phyloP scores from a whole-genome alignment of 2,888 invertebrate genomes.

The Clusia tigrina region DNA sequence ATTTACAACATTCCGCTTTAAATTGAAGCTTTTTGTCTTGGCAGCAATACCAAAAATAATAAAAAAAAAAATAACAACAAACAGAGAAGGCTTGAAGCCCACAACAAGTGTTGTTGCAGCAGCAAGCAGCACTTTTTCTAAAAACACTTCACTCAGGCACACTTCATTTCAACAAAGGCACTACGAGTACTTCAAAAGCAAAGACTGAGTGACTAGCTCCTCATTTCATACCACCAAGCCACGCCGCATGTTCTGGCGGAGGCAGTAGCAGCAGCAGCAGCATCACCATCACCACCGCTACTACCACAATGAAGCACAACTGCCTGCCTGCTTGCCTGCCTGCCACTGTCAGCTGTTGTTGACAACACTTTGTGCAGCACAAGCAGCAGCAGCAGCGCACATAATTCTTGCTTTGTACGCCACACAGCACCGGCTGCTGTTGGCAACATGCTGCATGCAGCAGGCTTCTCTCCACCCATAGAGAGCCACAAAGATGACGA shows the following conservation, averaged over 20 bases:
- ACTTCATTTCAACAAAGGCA: background rate
- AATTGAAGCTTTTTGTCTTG: too few relatives aligned
- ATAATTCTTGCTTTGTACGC: slow-evolving; percentile 1
- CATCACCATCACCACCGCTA: too few relatives aligned
- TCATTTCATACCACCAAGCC: background rate
- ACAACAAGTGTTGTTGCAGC: slow-evolving; percentile 39
- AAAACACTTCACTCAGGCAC: background rate
- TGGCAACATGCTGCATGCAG: slow-evolving; percentile 12
- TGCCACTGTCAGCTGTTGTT: slow-evolving; percentile 16
- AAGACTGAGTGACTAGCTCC: background rate
- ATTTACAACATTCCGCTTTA: too few relatives aligned
- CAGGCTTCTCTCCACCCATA: background rate
- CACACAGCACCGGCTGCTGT: background rate
- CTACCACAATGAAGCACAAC: slow-evolving; percentile 29
- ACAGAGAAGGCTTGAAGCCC: too few relatives aligned
- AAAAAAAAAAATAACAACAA: slow-evolving; percentile 14
- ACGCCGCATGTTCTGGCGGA: slow-evolving; percentile 19
- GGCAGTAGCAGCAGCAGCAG: slow-evolving; percentile 30
- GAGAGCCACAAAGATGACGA: slow-evolving; percentile 49
- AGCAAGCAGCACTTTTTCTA: slow-evolving; percentile 21
- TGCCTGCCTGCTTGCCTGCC: slow-evolving; percentile 24
- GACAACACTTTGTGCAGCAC: slow-evolving; percentile 16
- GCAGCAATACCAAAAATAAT: too few relatives aligned
- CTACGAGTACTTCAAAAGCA: background rate
- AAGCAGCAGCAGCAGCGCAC: slow-evolving; percentile 12